A percentile compares a stretch with the other conserved stretches of the same genome.
phyloP scores from a whole-genome alignment of 2,888 invertebrate genomes.

The Melolontha melolontha region DNA sequence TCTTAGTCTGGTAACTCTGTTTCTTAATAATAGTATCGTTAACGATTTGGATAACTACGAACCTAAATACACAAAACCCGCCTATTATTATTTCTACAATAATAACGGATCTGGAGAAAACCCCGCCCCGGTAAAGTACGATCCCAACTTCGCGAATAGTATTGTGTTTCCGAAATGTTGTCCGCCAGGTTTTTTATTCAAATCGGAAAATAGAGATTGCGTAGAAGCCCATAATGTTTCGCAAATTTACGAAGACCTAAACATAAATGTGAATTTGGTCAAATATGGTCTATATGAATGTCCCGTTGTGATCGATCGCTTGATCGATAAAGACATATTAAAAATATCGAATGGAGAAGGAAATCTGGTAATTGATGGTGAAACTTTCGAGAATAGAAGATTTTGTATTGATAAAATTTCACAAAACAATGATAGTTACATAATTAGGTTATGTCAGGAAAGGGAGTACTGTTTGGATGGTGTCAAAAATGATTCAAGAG shows the following conservation, averaged over 20 bases:
- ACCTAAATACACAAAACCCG: neutral
- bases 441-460: slow-evolving; percentile 10
- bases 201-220: slow-evolving; percentile 11
- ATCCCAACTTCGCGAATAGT: neutral
- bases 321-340: neutral
- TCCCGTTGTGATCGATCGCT: neutral
- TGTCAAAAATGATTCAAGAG: neutral
- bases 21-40: neutral
- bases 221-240: neutral
- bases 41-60: neutral
- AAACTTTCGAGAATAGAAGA: neutral
- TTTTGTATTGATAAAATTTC: slow-evolving; percentile 10
- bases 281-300: neutral
- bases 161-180: slow-evolving; percentile 19
- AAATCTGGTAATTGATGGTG: neutral
- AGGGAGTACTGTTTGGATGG: slow-evolving; percentile 3
- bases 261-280: neutral
- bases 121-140: neutral
- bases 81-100: neutral
- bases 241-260: neutral
- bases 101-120: no score
- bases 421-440: neutral
- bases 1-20: slow-evolving; percentile 16
- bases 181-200: neutral
- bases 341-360: neutral